Conservation (phyloP, 2,797 vertebrate species). For the Nasua narica region DNA sequence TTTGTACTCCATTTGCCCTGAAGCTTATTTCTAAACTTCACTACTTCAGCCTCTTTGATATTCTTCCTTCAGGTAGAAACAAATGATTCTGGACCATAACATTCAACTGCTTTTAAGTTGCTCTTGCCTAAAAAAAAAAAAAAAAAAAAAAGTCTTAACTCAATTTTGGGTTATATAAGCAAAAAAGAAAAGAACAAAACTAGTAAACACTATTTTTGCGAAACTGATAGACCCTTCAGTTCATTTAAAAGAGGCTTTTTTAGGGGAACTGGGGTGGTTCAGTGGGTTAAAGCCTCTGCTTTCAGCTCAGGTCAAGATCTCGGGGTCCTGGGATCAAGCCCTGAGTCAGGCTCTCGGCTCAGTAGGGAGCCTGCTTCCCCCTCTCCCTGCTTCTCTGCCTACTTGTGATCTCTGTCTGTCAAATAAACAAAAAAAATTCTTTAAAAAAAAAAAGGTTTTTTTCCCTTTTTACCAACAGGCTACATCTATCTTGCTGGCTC, state of each 20-base stretch:
- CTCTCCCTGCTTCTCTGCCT: too few relatives aligned
- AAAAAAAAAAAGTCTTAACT: conserved; percentile 2
- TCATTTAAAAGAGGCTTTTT: conserved; percentile 64
- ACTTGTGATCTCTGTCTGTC: too few relatives aligned
- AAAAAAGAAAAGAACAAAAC: conserved; percentile 12
- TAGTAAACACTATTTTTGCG: conserved; percentile 16
- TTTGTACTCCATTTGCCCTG: neutral
- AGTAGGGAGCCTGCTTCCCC: too few relatives aligned
- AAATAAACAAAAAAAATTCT: too few relatives aligned
- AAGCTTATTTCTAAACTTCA: conserved; percentile 50
- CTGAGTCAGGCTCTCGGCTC: too few relatives aligned
- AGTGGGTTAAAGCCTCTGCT: too few relatives aligned
- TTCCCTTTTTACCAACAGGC: neutral
- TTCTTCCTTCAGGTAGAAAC: conserved; percentile 25
- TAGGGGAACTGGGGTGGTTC: too few relatives aligned
- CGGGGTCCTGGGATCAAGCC: too few relatives aligned
- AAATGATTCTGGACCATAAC: neutral
- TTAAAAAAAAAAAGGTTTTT: too few relatives aligned
- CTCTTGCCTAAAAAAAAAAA: conserved; percentile 21
- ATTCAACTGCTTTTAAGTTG: conserved; percentile 31
- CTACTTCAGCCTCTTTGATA: conserved; percentile 39
- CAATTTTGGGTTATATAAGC: conserved; percentile 16
- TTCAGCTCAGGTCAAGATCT: too few relatives aligned
- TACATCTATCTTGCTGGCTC: neutral
- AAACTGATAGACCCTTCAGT: neutral